Percentiles rank a stretch among this genome's conserved stretches.
These are phyloP conservation scores for Cololabis saira DNA, from an alignment of 2,113 vertebrate genomes.

Conservation along the genomic window DNA sequence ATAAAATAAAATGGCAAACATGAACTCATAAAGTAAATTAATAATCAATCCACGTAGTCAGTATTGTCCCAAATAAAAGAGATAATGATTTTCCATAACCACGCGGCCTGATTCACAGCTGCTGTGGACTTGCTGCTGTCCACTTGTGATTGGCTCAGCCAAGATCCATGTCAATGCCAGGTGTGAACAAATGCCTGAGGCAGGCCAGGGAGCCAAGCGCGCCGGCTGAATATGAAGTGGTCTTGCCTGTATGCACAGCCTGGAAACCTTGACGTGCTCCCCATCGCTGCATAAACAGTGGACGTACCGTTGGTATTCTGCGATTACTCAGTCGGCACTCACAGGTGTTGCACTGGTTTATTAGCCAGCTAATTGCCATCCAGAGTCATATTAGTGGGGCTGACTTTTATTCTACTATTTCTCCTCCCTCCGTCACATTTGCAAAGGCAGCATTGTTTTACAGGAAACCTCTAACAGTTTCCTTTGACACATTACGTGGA, in stretches of 20 bases:
- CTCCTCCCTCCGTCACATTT: constrained; percentile 10
- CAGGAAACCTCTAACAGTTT: constrained; percentile 34
- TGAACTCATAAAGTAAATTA: no score
- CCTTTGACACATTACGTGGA: constrained; percentile 12
- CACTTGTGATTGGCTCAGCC: neutral
- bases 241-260: constrained; percentile 17
- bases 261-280: constrained; percentile 16
- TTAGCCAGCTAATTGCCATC: constrained; percentile 57
- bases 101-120: neutral
- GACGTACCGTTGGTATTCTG: constrained; percentile 20
- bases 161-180: neutral
- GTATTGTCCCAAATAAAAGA: neutral
- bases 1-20: no score
- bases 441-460: constrained; percentile 14
- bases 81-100: neutral
- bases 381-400: constrained; percentile 31
- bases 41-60: neutral
- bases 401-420: constrained; percentile 8
- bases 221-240: constrained; percentile 56
- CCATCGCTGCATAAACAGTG: constrained; percentile 25
- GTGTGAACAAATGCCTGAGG: neutral
- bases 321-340: constrained; percentile 35
- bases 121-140: neutral
- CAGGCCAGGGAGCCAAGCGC: constrained; percentile 13
- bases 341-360: constrained; percentile 51